Evolutionary conservation across 2,888 invertebrate genomes (phyloP).

Genomic region (Cepaea hortensis): DNA sequence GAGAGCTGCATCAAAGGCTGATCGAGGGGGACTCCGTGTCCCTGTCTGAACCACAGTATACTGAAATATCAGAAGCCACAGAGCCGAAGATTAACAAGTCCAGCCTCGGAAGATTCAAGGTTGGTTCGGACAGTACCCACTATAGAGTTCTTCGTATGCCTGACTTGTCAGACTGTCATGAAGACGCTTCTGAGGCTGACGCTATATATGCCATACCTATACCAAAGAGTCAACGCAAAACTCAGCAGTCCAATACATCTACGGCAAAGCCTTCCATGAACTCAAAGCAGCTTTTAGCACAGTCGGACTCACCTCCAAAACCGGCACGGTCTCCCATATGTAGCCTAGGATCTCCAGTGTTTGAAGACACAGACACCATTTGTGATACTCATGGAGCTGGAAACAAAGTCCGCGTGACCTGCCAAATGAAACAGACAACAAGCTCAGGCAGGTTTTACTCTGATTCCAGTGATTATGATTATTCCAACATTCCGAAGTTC

Average conservation of each 20-base stretch:
- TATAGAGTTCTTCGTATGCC: not conserved
- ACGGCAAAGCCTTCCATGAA: no score
- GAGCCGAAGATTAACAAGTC: no score
- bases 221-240: slow-evolving; percentile 13
- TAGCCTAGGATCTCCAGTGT: not conserved
- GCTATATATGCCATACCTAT: slow-evolving; percentile 37
- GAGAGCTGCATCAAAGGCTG: not conserved
- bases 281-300: not conserved
- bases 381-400: not conserved
- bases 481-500: slow-evolving; percentile 4
- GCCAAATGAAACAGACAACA: slow-evolving; percentile 42
- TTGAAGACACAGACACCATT: not conserved
- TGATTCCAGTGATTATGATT: not conserved
- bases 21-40: not conserved
- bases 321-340: slow-evolving; percentile 9
- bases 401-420: slow-evolving; percentile 25
- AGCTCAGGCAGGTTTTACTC: not conserved
- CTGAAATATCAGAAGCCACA: not conserved
- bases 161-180: not conserved
- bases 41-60: not conserved
- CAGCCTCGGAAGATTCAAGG: not conserved
- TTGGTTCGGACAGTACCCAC: not conserved
- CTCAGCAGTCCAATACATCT: not conserved
- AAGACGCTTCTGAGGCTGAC: not conserved
- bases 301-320: not conserved